Conservation (phyloP, 2,113 vertebrate genomes). For the Glareola pratincola region DNA sequence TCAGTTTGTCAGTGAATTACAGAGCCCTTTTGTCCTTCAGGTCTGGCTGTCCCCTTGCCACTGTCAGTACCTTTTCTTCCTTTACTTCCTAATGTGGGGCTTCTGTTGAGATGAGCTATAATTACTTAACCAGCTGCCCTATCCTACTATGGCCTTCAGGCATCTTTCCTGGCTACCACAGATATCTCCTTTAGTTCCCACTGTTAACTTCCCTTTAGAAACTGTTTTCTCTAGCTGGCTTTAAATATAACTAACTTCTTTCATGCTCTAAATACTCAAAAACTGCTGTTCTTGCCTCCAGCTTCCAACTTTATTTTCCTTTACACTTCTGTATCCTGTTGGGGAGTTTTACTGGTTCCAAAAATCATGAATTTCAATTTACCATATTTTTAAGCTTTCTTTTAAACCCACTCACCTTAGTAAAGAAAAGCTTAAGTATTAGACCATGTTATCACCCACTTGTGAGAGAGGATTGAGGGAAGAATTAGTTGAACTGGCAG, state of each 20-base stretch:
- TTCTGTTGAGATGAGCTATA: slow-evolving; percentile 1
- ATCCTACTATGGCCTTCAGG: slow-evolving; percentile 4
- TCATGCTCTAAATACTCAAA: slow-evolving; percentile 55
- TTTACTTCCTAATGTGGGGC: neutral
- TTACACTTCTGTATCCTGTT: neutral
- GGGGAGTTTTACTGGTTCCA: neutral
- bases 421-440: neutral
- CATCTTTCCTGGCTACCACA: slow-evolving; percentile 6
- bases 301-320: slow-evolving; percentile 8
- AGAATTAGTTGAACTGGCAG: slow-evolving; percentile 38
- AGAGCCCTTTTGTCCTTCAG: neutral
- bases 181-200: neutral
- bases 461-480: slow-evolving; percentile 10
- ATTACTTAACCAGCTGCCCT: neutral
- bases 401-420: slow-evolving; percentile 9
- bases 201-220: slow-evolving; percentile 39
- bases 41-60: neutral
- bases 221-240: slow-evolving; percentile 15
- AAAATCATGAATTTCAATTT: slow-evolving; percentile 36
- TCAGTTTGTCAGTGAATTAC: neutral
- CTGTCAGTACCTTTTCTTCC: neutral
- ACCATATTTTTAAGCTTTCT: slow-evolving; percentile 26
- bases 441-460: slow-evolving; percentile 14
- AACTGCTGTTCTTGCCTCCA: slow-evolving; percentile 44
- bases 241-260: slow-evolving; percentile 30